These are phyloP conservation scores for Megalonaias nervosa DNA, from an alignment of 1,140 invertebrate species.

Conservation along the genomic window DNA sequence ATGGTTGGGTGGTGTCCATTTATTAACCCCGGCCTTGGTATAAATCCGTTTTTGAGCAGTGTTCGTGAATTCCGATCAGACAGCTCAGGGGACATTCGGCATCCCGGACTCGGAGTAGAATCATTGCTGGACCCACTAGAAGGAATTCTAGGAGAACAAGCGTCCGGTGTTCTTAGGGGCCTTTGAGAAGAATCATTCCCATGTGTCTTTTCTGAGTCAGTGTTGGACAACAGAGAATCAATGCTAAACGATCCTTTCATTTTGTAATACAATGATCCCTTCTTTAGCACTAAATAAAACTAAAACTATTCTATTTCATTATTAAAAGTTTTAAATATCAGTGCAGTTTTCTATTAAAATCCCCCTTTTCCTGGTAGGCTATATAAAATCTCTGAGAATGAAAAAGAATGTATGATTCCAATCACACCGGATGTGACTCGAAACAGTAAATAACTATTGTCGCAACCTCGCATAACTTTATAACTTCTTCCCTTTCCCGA, in stretches of 20 bases:
- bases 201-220: conserved; percentile 23
- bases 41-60: conserved; percentile 43
- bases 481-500: conserved; percentile 5
- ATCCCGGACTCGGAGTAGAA: conserved; percentile 55
- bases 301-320: not conserved
- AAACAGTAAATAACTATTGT: conserved; percentile 10
- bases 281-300: not conserved
- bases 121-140: conserved; percentile 52
- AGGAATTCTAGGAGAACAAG: conserved; percentile 40
- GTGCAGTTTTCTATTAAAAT: not conserved
- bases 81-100: conserved; percentile 46
- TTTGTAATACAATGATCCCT: not conserved
- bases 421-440: conserved; percentile 2
- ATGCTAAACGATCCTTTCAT: conserved; percentile 61
- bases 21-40: conserved; percentile 62
- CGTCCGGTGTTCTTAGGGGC: conserved; percentile 8
- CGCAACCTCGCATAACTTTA: conserved; percentile 32
- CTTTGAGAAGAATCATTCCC: conserved; percentile 7
- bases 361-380: not conserved
- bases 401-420: conserved; percentile 1
- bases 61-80: conserved; percentile 4
- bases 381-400: no score
- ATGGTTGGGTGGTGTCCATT: conserved; percentile 52
- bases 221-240: conserved; percentile 59
- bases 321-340: not conserved